Percentiles rank a stretch among this genome's conserved stretches.
phyloP scores from a whole-genome alignment of 92 coral and sea anemone species.

The Epizoanthus stellaris region DNA sequence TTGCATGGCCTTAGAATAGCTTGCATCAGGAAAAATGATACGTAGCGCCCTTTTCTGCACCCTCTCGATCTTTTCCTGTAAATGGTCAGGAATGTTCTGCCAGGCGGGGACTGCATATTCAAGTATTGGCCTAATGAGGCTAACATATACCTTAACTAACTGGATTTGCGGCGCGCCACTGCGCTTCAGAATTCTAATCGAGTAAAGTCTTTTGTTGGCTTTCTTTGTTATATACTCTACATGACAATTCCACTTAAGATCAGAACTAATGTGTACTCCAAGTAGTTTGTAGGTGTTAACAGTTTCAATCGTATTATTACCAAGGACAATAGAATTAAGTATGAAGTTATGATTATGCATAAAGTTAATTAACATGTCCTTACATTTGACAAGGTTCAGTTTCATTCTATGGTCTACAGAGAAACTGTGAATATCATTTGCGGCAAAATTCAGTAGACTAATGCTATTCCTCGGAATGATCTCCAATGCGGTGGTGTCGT shows the following conservation, averaged over 20 bases:
- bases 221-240: conserved; percentile 45
- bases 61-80: conserved; percentile 21
- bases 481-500: conserved; percentile 51
- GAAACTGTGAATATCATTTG: conserved; percentile 37
- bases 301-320: conserved; percentile 33
- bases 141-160: conserved; percentile 17
- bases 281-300: conserved; percentile 48
- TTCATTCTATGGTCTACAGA: conserved; percentile 36
- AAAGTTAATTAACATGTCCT: conserved; percentile 50
- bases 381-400: conserved; percentile 51
- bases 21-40: conserved; percentile 22
- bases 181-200: conserved; percentile 44
- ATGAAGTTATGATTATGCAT: too few species aligned
- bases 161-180: background rate
- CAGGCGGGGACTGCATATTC: conserved; percentile 31
- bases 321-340: too few species aligned
- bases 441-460: conserved; percentile 34
- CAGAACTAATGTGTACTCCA: conserved; percentile 27
- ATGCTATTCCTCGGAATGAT: conserved; percentile 47
- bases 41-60: conserved; percentile 33
- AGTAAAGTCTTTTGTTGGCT: conserved; percentile 46
- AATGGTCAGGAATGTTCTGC: conserved; percentile 23
- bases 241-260: conserved; percentile 50
- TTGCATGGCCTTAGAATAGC: conserved; percentile 16
- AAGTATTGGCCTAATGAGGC: conserved; percentile 4